These are phyloP conservation scores for Oplegnathus fasciatus DNA, from an alignment of 2,113 vertebrate genomes.

Conservation along the genomic window DNA sequence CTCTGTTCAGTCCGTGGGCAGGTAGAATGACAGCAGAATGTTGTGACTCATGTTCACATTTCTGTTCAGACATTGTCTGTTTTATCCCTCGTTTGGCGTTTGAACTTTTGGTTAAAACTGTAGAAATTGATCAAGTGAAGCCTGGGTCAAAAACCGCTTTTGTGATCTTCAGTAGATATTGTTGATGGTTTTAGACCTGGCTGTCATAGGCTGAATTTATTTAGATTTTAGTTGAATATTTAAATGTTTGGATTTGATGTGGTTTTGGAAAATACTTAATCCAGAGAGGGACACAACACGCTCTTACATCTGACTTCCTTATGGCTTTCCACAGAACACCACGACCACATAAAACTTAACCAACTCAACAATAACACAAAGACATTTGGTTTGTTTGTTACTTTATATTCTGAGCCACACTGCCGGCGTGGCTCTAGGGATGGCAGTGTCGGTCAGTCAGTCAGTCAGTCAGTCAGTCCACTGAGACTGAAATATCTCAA, in stretches of 20 bases:
- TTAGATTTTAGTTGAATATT: not conserved
- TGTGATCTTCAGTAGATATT: not conserved
- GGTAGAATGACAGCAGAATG: conserved; percentile 16
- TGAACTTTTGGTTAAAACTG: not conserved
- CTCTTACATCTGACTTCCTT: not conserved
- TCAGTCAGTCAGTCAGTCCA: too few species aligned
- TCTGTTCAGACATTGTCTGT: conserved; percentile 8
- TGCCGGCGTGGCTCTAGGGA: not conserved
- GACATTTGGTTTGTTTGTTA: not conserved
- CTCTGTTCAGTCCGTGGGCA: conserved; percentile 26
- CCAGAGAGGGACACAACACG: not conserved
- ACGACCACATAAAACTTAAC: not conserved
- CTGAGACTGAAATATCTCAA: not conserved
- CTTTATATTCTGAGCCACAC: not conserved
- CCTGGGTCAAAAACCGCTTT: not conserved
- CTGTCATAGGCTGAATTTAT: not conserved
- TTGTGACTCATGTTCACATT: conserved; percentile 52
- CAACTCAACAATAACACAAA: not conserved
- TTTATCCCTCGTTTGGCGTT: not conserved
- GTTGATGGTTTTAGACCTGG: not conserved
- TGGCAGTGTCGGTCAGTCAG: not conserved
- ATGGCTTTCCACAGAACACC: not conserved
- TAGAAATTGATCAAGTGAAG: not conserved
- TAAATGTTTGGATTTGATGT: not conserved
- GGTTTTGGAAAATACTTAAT: not conserved